phyloP scores from a whole-genome alignment of 2,888 invertebrate species.

The Agrotis puta region DNA sequence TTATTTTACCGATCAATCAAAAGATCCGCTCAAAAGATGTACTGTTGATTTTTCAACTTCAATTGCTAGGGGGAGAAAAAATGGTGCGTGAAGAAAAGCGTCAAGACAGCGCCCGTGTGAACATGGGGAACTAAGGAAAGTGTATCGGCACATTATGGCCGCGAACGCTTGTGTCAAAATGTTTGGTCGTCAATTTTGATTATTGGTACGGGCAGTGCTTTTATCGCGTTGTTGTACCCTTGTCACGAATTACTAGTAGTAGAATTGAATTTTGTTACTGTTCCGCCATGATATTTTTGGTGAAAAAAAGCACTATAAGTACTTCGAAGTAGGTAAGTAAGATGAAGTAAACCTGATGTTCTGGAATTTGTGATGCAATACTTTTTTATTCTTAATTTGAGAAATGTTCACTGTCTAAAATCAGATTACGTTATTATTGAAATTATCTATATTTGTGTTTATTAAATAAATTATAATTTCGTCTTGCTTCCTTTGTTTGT shows the following conservation, averaged over 20 bases:
- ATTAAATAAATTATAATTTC: no score
- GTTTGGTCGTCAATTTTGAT: constrained; percentile 11
- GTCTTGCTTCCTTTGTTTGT: background rate
- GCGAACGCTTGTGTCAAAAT: constrained; percentile 22
- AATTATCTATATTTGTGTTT: no score
- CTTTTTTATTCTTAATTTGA: background rate
- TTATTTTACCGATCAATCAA: no score
- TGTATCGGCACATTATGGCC: constrained; percentile 10
- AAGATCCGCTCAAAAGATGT: background rate
- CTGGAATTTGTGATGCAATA: background rate
- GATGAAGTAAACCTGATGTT: no score
- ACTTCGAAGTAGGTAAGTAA: background rate
- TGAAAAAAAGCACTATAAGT: background rate
- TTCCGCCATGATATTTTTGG: background rate
- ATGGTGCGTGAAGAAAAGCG: background rate
- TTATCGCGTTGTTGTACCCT: constrained; percentile 43
- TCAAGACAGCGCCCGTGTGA: background rate
- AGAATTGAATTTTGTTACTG: constrained; percentile 1
- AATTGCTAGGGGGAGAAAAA: background rate
- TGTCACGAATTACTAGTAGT: constrained; percentile 23
- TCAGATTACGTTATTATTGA: background rate
- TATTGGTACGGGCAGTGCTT: constrained; percentile 29
- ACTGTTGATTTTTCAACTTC: background rate
- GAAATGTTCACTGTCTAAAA: background rate
- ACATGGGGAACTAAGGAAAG: background rate